Percentiles rank a stretch among this genome's conserved stretches.
These are phyloP conservation scores for Fulmarus glacialis DNA, from an alignment of 2,113 vertebrate species.

Conservation along the genomic window DNA sequence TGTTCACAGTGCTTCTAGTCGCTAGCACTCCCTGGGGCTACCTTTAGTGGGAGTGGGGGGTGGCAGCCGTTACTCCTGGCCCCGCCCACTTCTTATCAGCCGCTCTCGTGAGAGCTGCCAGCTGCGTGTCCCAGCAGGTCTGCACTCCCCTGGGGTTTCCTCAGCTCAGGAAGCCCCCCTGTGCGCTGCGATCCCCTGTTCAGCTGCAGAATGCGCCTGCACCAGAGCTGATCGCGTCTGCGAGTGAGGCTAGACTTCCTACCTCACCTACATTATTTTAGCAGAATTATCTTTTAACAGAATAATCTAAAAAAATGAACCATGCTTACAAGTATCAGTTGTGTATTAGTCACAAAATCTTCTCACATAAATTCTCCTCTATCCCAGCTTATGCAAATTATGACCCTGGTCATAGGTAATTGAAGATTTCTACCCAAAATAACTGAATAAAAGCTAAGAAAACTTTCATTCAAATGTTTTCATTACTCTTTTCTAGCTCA, in stretches of 20 bases:
- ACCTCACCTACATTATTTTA: not conserved
- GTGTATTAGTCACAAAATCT: not conserved
- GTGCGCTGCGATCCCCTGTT: too few relatives aligned
- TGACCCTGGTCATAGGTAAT: not conserved
- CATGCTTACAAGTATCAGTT: not conserved
- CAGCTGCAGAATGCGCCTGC: too few relatives aligned
- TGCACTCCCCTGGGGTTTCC: too few relatives aligned
- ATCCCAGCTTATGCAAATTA: not conserved
- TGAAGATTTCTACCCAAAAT: not conserved
- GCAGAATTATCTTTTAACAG: not conserved
- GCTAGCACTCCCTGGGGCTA: too few relatives aligned
- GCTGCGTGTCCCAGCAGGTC: too few relatives aligned
- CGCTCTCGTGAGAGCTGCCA: too few relatives aligned
- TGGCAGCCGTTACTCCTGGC: too few relatives aligned
- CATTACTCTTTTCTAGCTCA: not conserved
- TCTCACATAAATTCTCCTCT: not conserved
- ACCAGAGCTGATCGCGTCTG: too few relatives aligned
- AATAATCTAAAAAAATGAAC: not conserved
- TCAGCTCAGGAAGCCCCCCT: too few relatives aligned
- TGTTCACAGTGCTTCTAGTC: too few relatives aligned
- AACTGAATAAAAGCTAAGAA: not conserved
- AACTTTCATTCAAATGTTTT: not conserved
- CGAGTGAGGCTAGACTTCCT: not conserved
- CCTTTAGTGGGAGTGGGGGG: too few relatives aligned
- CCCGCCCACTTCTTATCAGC: too few relatives aligned